These are phyloP conservation scores for Conomelus anceps DNA, from an alignment of 2,888 invertebrate species.

Conservation along the genomic window DNA sequence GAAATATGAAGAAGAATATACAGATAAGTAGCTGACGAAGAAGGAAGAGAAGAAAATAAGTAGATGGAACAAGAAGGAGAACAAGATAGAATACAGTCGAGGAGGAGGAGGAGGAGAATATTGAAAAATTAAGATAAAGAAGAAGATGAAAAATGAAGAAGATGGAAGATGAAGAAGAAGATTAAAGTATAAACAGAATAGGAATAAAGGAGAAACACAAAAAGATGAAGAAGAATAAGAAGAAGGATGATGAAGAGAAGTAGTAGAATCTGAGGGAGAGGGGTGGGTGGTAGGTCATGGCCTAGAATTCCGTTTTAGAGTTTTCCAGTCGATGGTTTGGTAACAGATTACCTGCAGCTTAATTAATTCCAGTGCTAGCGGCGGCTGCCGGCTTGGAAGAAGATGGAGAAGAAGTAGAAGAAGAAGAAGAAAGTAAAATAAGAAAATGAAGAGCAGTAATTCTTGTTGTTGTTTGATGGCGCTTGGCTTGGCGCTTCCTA, in stretches of 20 bases:
- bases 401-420: neutral
- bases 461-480: neutral
- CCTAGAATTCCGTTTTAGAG: neutral
- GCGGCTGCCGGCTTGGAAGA: neutral
- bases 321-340: neutral
- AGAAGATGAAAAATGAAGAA: neutral
- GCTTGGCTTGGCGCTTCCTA: neutral
- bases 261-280: neutral
- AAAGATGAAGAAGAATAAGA: neutral
- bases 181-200: too few species aligned
- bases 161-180: neutral
- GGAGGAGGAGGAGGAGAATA: neutral
- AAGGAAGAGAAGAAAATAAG: neutral
- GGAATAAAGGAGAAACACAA: too few species aligned
- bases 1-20: neutral
- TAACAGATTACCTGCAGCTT: neutral
- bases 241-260: neutral
- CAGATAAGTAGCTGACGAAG: neutral
- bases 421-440: neutral
- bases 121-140: neutral
- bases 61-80: neutral
- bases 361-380: neutral
- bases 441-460: neutral
- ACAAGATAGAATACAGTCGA: too few species aligned
- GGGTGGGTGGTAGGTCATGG: neutral